Evolutionary conservation across 2,113 vertebrate species (phyloP).

Genomic region (Pandion haliaetus): DNA sequence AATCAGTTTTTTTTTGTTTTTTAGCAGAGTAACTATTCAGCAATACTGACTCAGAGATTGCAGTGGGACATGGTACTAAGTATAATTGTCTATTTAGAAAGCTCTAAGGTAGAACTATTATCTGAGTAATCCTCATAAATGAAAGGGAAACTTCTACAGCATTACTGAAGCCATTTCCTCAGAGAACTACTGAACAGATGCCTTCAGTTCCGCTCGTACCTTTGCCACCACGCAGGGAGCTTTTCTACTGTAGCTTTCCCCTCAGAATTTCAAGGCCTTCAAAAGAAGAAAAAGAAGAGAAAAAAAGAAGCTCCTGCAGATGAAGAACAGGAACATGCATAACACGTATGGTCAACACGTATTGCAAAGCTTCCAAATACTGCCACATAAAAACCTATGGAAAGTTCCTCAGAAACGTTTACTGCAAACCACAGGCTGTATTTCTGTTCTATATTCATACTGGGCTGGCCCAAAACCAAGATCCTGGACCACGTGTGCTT

Average conservation of each 20-base stretch:
- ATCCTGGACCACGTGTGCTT: accelerated
- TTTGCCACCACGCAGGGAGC: background rate
- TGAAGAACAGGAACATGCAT: background rate
- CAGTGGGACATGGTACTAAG: background rate
- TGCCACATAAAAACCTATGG: background rate
- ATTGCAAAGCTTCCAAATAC: background rate
- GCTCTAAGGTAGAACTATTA: background rate
- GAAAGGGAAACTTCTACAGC: background rate
- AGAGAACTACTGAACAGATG: background rate
- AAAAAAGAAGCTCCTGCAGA: background rate
- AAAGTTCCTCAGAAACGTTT: background rate
- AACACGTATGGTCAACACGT: background rate
- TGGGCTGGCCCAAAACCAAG: background rate
- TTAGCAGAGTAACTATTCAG: background rate
- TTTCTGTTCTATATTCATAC: background rate
- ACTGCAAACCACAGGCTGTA: background rate
- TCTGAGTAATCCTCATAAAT: background rate
- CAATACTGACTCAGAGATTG: background rate
- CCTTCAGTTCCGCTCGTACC: background rate
- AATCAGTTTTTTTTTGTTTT: background rate
- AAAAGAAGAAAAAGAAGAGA: background rate
- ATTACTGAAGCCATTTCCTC: background rate
- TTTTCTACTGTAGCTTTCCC: background rate
- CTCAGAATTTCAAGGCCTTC: background rate
- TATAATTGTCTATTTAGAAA: background rate